Conservation (phyloP, 2,113 vertebrate genomes). For the Daphoenositta chrysoptera region DNA sequence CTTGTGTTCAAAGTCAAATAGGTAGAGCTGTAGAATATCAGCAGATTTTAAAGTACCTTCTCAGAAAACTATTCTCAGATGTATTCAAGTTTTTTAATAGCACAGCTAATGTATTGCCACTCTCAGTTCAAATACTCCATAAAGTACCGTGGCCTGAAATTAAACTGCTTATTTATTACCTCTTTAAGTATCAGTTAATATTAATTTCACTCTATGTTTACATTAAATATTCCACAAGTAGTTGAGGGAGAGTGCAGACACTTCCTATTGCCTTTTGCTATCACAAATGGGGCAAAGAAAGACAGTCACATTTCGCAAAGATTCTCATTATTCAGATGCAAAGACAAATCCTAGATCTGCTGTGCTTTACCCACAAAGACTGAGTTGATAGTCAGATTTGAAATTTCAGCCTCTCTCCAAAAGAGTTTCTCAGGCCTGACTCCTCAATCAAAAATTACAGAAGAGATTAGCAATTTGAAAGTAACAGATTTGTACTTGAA, state of each 20-base stretch:
- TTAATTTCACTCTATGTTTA: background rate
- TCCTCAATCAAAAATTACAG: background rate
- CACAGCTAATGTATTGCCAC: background rate
- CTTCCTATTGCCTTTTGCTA: background rate
- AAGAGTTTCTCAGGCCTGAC: background rate
- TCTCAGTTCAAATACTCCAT: background rate
- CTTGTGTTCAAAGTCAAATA: background rate
- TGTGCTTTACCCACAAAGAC: background rate
- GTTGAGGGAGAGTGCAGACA: background rate
- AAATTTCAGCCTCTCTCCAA: background rate
- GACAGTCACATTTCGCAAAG: background rate
- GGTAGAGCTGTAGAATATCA: background rate
- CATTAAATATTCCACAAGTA: background rate
- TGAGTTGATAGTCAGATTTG: background rate
- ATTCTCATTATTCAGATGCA: background rate
- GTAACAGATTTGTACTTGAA: background rate
- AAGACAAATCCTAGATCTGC: background rate
- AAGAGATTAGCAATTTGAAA: background rate
- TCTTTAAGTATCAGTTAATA: background rate
- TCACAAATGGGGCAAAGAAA: background rate
- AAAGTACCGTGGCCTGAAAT: background rate
- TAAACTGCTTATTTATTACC: background rate
- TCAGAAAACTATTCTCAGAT: background rate
- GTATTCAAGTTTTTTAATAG: background rate
- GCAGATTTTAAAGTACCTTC: background rate